These are phyloP conservation scores for Pongo pygmaeus DNA, from an alignment of 2,113 vertebrate species.

Conservation along the genomic window DNA sequence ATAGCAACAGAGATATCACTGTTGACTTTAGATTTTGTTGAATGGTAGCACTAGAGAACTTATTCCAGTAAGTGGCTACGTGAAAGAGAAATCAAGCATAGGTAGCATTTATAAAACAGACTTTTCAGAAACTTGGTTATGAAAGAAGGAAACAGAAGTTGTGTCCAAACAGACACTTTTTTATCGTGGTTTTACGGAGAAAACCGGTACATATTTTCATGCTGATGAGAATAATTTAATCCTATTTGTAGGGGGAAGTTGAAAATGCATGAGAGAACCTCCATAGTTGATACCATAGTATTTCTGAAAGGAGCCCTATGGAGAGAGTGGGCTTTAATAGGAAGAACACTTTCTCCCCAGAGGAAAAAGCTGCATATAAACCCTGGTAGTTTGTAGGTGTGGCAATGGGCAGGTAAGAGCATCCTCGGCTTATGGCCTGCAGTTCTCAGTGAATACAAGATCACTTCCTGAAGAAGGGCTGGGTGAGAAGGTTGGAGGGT, in stretches of 20 bases:
- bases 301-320: neutral
- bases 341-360: neutral
- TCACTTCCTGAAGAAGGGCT: neutral
- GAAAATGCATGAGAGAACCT: neutral
- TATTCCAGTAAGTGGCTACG: neutral
- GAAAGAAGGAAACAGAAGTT: neutral
- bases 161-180: neutral
- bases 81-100: neutral
- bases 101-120: no score
- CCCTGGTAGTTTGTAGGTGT: neutral
- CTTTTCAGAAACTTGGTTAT: neutral
- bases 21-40: neutral
- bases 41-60: neutral
- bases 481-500: fast-evolving
- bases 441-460: neutral
- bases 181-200: neutral
- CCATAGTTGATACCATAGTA: fast-evolving
- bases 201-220: neutral
- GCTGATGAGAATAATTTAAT: neutral
- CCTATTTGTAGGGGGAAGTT: neutral
- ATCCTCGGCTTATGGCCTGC: neutral
- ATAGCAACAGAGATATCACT: neutral
- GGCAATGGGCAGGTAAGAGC: neutral
- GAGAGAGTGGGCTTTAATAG: neutral
- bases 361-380: neutral